Evolutionary conservation across 2,888 invertebrate species (phyloP), one percentile per base, ranked within the genome.

Genomic region (Thalpophila matura): DNA sequence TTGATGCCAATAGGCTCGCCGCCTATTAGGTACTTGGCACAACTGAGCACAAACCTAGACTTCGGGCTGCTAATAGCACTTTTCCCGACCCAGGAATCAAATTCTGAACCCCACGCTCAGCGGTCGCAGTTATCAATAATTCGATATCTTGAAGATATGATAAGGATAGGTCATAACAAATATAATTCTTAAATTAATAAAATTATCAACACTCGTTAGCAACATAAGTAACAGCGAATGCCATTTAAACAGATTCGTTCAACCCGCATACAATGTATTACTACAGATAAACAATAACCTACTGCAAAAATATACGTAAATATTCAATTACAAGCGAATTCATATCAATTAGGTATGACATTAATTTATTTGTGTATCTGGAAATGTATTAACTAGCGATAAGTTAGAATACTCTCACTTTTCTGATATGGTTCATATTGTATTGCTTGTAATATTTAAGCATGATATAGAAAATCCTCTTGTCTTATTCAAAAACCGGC

Each of bases 261-360:
- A 55, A 68, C 72, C 47, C 42, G 18, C 3, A 27, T 27, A 57
- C 54, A 46, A 42, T 51, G 46, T 64, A 62, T 51, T 35, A 38
- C 10, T 38, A 33, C 6, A 51, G 46, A 74, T 58, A 54, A 60
- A 45, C 14, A 60, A 60, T 65, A 65, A 75, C 60, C 60, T 76
- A 58, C 61, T 54, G 67, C 56, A 62, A 72, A 61, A 72, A 76
- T 73, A 56, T 57, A 40, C 24, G 46, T 73, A 14, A n/a, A 62
- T 74, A 71, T 74, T 74, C 53, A 74, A 71, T 74, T 71, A 74
- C 69, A 68, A 42, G 22, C 62, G 37, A 62, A 62, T 40, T 37
- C 24, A 27, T 68, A 74, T 54, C 51, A 45, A 20, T 37, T 31
- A n/a, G n/a, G n/a, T n/a, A 22, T 56, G 56, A 56, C 49, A 53